These are phyloP conservation scores for Drosophila ambigua DNA, from an alignment of 1,140 invertebrate species.

Conservation along the genomic window DNA sequence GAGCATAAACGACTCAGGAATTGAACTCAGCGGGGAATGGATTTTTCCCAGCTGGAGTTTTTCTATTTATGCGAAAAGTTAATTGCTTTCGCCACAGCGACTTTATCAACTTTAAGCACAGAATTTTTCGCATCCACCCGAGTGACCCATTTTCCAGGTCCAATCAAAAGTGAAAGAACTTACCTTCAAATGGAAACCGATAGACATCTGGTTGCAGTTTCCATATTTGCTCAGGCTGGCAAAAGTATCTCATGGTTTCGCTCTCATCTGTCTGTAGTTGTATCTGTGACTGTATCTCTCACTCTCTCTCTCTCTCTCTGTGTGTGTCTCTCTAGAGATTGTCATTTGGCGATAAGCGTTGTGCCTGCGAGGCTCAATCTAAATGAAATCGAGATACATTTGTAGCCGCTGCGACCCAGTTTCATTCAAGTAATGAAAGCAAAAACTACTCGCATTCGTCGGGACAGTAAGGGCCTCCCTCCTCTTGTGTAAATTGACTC, in stretches of 20 bases:
- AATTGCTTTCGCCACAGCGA: conserved; percentile 47
- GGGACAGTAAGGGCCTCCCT: conserved; percentile 6
- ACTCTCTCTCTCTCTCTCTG: conserved; percentile 12
- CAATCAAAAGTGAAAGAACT: conserved; percentile 76
- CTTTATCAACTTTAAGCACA: conserved; percentile 46
- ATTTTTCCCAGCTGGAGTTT: conserved; percentile 41
- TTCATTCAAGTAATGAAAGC: conserved; percentile 66
- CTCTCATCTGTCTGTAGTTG: conserved; percentile 4
- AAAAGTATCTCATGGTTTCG: conserved; percentile 63
- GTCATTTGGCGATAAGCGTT: conserved; percentile 67
- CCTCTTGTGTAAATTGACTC: conserved; percentile 67
- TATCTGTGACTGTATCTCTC: neutral
- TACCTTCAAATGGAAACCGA: conserved; percentile 71
- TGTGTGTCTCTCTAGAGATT: conserved; percentile 40
- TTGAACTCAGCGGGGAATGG: conserved; percentile 31
- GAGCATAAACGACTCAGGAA: neutral
- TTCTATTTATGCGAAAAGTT: conserved; percentile 32
- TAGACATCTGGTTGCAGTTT: conserved; percentile 61
- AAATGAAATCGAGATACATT: conserved; percentile 81
- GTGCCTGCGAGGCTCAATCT: conserved; percentile 52
- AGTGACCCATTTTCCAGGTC: conserved; percentile 59
- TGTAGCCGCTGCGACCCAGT: conserved; percentile 68
- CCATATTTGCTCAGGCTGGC: conserved; percentile 57
- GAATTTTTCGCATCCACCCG: conserved; percentile 27
- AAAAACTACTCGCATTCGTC: conserved; percentile 53